Evolutionary conservation across 2,888 invertebrate species (phyloP).

Genomic region (Agonopterix subpropinquella): DNA sequence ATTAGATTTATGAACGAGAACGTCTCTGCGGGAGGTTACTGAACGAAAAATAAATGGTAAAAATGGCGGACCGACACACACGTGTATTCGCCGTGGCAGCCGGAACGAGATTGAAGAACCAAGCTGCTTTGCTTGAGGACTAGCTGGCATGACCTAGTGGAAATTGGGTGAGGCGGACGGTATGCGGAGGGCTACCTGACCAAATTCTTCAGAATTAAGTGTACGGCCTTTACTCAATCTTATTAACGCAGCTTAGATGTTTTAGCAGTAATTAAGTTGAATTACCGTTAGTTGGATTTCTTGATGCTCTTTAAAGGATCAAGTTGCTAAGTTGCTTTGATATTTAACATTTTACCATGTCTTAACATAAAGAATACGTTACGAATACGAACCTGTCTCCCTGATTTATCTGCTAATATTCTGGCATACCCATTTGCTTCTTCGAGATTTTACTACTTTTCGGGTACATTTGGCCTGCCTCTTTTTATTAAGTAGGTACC

Average conservation of each 20-base stretch:
- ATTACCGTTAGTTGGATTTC: constrained; percentile 1
- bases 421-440: too few species aligned
- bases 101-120: constrained; percentile 3
- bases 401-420: too few species aligned
- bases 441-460: too few species aligned
- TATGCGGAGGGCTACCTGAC: constrained; percentile 17
- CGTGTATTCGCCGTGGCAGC: constrained; percentile 24
- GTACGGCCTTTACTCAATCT: constrained; percentile 2
- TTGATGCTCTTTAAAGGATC: background rate
- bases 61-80: constrained; percentile 3
- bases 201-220: constrained; percentile 17
- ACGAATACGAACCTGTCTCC: too few species aligned
- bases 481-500: too few species aligned
- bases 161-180: constrained; percentile 26
- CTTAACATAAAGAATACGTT: too few species aligned
- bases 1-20: constrained; percentile 12
- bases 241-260: constrained; percentile 2
- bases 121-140: background rate
- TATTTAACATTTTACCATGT: too few species aligned
- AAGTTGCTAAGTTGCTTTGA: too few species aligned
- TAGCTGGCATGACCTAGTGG: constrained; percentile 26
- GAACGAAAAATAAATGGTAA: constrained; percentile 13
- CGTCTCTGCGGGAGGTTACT: constrained; percentile 42
- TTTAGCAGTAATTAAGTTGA: constrained; percentile 6
- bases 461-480: too few species aligned